Base-by-base conservation (phyloP, 2,888 invertebrate species). In the Rhodophaea formosa region DNA sequence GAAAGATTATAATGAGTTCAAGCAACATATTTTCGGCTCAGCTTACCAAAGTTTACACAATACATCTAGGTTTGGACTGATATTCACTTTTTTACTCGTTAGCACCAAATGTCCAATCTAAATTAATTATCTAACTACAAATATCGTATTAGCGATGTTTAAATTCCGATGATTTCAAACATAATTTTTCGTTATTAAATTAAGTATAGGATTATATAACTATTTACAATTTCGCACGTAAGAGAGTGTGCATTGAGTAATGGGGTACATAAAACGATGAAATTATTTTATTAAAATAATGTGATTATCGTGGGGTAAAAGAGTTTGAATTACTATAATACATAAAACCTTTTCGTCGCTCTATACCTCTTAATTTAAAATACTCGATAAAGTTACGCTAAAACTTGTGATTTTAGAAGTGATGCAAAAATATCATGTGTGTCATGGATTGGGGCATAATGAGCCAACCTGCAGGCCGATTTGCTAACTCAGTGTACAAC, bases 51-150 rank as follows among this genome's bases (percentile, higher is more conserved):
- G 64, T 39, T 56, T 59, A 58, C 60, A 62, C 52, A 61, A 56
- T 66, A 65, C 61, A 43, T 67, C 71, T 79, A 77, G 70, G 72
- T 74, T 80, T 81, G 81, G 83, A 84, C 83, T 83, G 79, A 77
- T 77, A 79, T 75, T 79, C 63, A 67, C 68, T 71, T 74, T 77
- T 76, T 73, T 74, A 77, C 77, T 81, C 58, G 68, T 78, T 88
- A 89, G 88, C 88, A 89, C 89, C 89, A 88, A 88, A 84, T 82
- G 80, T 86, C 82, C 79, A 81, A 82, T 78, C 79, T 82, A 83
- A 83, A 61, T 61, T 60, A 59, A 72, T 77, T 75, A 59, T 75
- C 71, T 76, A 75, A 76, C 80, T 85, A 83, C 74, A 77, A 82
- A 80, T 57, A 72, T 67, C 43, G 43, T 23, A 44, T 70, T 71